Evolutionary conservation across 2,113 vertebrate species (phyloP).

Genomic region (Condylura cristata): DNA sequence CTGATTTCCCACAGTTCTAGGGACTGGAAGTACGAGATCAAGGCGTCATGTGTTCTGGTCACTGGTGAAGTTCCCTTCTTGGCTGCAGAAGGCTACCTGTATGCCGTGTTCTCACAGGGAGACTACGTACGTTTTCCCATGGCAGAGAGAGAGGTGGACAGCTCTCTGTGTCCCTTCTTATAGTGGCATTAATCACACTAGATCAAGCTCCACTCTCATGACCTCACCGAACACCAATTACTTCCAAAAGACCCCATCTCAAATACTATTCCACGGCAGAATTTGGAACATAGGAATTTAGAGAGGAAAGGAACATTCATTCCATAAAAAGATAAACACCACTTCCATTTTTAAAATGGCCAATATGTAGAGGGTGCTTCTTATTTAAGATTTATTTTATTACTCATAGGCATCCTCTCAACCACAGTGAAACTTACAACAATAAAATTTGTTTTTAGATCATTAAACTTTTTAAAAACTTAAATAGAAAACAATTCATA

Average conservation of each 20-base stretch:
- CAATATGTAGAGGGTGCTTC: neutral
- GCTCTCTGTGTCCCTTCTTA: neutral
- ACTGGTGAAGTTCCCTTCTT: neutral
- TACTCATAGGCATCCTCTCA: neutral
- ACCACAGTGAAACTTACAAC: neutral
- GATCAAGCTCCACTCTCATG: neutral
- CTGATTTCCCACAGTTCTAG: neutral
- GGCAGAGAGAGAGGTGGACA: neutral
- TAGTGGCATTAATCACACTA: neutral
- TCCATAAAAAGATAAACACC: neutral
- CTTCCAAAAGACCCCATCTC: neutral
- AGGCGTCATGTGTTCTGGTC: neutral
- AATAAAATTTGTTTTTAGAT: neutral
- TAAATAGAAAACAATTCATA: neutral
- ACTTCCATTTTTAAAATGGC: neutral
- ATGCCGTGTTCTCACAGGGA: no score
- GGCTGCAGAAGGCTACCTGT: neutral
- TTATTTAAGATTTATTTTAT: constrained; percentile 20
- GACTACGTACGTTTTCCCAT: neutral
- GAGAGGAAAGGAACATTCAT: neutral
- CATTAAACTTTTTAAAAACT: constrained; percentile 26
- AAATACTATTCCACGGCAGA: neutral
- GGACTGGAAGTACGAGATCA: neutral
- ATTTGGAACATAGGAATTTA: neutral
- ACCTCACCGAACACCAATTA: neutral